These are phyloP conservation scores for Sebastiscus albofasciatus DNA, from an alignment of 2,797 vertebrate genomes.

Conservation along the genomic window DNA sequence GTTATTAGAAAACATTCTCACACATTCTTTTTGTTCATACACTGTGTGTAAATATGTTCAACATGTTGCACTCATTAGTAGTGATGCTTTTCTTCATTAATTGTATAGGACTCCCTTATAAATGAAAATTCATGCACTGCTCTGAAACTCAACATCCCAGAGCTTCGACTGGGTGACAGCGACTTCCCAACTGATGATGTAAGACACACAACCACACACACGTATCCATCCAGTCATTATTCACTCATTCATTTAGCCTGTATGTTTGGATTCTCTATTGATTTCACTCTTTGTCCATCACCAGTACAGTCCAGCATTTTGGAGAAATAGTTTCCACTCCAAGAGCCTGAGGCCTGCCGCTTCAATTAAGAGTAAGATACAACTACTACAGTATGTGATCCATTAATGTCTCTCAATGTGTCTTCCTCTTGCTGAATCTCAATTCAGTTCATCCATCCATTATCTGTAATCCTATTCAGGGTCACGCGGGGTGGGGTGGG, in stretches of 20 bases:
- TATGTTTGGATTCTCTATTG: background rate
- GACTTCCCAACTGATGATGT: slow-evolving; percentile 83
- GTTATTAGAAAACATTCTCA: background rate
- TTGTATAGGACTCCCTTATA: slow-evolving; percentile 71
- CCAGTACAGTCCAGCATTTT: slow-evolving; percentile 80
- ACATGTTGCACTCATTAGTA: background rate
- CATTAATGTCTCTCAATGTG: background rate
- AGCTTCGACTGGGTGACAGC: slow-evolving; percentile 68
- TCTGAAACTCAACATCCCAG: slow-evolving; percentile 68
- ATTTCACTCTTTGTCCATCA: slow-evolving; percentile 3
- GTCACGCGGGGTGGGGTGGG: no score
- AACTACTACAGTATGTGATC: background rate
- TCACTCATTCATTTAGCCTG: background rate
- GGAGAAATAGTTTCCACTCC: slow-evolving; percentile 80
- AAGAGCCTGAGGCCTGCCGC: slow-evolving; percentile 83
- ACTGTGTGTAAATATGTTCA: background rate
- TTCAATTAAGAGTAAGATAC: slow-evolving; percentile 84
- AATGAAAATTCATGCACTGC: slow-evolving; percentile 61
- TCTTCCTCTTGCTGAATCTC: background rate
- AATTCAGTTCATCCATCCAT: background rate
- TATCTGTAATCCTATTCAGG: no score
- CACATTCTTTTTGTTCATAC: background rate
- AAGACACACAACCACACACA: background rate
- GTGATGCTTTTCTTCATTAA: background rate
- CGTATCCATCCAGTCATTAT: background rate